Percentiles rank a stretch among this genome's conserved stretches.
Evolutionary conservation across 2,113 vertebrate species (phyloP).

Genomic region (Pelmatolapia mariae): DNA sequence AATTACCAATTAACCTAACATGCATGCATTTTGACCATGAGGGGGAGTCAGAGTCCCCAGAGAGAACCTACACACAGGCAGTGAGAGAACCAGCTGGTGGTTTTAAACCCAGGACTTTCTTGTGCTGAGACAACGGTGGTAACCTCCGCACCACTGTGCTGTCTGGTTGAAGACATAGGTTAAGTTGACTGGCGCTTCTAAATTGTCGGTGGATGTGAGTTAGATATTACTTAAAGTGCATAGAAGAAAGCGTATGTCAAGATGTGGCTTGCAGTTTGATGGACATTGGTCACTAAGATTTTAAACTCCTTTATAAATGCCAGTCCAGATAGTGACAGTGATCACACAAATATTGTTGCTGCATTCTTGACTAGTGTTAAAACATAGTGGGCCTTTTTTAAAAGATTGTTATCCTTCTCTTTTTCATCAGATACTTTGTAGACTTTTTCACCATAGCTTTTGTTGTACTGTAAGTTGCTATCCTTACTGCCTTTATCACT

Average conservation of each 20-base stretch:
- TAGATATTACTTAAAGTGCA: neutral
- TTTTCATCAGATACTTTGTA: neutral
- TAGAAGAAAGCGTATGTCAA: neutral
- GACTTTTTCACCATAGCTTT: neutral
- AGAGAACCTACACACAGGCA: neutral
- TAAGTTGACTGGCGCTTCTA: accelerated
- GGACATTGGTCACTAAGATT: neutral
- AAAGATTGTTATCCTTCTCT: neutral
- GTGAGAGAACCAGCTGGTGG: neutral
- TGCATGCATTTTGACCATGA: neutral
- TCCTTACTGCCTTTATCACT: neutral
- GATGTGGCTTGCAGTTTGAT: neutral
- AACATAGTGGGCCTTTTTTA: neutral
- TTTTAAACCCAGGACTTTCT: neutral
- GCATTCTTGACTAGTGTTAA: neutral
- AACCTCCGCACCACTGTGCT: neutral
- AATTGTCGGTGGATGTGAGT: neutral
- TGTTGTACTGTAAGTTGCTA: neutral
- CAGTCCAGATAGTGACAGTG: neutral
- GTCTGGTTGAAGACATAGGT: neutral
- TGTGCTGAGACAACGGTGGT: neutral
- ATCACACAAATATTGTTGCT: neutral
- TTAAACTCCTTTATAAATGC: neutral
- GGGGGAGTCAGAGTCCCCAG: neutral
- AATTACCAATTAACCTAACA: neutral